Base-by-base conservation (phyloP, 2,888 invertebrate species). In the Sinopyrophorus schimmeli region DNA sequence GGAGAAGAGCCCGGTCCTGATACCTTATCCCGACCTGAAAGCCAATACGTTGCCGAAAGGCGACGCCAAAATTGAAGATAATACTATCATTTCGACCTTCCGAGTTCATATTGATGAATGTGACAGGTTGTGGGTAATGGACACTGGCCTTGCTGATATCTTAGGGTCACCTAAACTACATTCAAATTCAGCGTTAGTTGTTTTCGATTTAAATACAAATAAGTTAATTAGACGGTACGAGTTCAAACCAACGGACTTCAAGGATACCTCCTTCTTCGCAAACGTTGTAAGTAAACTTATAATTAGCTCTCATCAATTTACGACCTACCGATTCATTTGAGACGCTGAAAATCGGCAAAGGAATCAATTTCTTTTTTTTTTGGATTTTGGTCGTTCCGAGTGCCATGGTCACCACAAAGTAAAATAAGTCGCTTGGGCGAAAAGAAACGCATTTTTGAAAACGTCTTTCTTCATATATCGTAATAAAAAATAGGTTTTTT, bases 121-220 rank as follows among this genome's bases (percentile, higher is more conserved):
- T 62, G 88, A 89, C 67, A 79, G 91, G 28, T 77, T 91, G 5
- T 91, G 91, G 90, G 84, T 88, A 3, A 79, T 91, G 72, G 90
- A 91, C 66, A 84, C 87, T 0, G 91, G 89, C 40, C 71, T 88
- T 21, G 83, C 85, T 26, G 87, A 89, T 66, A 86, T 89, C 70
- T 73, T 82, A 37, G 89, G 88, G 66, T 73, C 73, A 16, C 75
- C 78, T 21, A 82, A 82, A 57, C 84, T 77, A 76, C 77, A 80
- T 10, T 75, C 79, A 1, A 81, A 81, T 1, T 81, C 84, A 4
- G 80, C 85, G 1, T 76, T 89, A 27, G 80, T 83, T 1, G 79
- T 87, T 43, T 87, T 83, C 60, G 89, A 90, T 65, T 74, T 91
- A 44, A 87, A 86, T 54, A 89, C 87, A 0, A 84, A 91, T 65